Evolutionary conservation across 2,888 invertebrate genomes (phyloP).

Genomic region (Orgyia antiqua): DNA sequence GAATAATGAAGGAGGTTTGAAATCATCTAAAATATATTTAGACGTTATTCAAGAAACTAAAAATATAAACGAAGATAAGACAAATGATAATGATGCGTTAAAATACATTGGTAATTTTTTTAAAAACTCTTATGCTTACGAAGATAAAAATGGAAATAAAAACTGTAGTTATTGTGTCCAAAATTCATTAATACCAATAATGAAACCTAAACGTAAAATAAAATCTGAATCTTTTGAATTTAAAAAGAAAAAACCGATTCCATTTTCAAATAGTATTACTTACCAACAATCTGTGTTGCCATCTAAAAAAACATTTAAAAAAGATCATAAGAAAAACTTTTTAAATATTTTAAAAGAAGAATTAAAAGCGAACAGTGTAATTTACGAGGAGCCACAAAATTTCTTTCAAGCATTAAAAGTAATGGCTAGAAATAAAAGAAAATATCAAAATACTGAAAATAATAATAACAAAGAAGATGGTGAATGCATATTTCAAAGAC

Average conservation of each 20-base stretch:
- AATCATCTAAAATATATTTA: conserved; percentile 28
- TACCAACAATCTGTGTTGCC: conserved; percentile 8
- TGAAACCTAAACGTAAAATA: conserved; percentile 1
- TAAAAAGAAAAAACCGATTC: conserved; percentile 6
- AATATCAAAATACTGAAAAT: conserved; percentile 10
- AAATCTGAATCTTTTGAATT: conserved; percentile 23
- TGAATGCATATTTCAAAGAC: conserved; percentile 34
- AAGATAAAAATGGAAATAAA: background rate
- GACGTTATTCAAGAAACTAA: conserved; percentile 29
- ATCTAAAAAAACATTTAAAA: conserved; percentile 14
- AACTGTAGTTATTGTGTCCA: background rate
- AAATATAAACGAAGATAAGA: background rate
- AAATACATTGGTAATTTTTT: too few relatives aligned
- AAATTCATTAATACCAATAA: background rate
- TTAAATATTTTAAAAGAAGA: conserved; percentile 44
- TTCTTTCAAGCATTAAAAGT: conserved; percentile 47
- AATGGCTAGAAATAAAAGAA: conserved; percentile 42
- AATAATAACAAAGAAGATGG: conserved; percentile 5
- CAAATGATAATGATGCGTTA: background rate
- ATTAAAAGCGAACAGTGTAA: conserved; percentile 25
- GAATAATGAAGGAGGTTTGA: background rate
- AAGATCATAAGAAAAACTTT: conserved; percentile 32
- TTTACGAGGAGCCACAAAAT: conserved; percentile 40
- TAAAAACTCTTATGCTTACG: too few relatives aligned
- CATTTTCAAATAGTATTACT: conserved; percentile 8